Evolutionary conservation across 2,113 vertebrate genomes (phyloP).

Genomic region (Proteles cristata): DNA sequence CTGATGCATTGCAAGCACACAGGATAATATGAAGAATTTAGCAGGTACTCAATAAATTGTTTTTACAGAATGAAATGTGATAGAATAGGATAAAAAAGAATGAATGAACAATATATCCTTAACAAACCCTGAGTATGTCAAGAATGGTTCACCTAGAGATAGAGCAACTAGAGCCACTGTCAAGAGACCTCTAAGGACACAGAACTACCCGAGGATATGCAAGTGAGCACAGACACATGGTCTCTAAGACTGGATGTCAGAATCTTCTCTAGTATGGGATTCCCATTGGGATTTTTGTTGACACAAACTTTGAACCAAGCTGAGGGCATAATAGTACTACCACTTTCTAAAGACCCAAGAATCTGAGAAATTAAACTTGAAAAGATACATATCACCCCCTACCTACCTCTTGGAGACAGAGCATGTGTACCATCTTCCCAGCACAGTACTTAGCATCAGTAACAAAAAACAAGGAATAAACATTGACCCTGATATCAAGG

Average conservation of each 20-base stretch:
- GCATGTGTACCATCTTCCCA: background rate
- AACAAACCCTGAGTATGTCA: background rate
- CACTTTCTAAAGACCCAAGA: background rate
- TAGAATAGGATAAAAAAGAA: background rate
- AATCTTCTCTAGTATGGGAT: background rate
- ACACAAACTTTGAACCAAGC: background rate
- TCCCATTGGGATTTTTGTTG: background rate
- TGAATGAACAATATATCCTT: background rate
- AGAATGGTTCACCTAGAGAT: background rate
- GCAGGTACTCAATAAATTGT: background rate
- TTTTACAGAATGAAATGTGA: background rate
- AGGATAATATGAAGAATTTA: background rate
- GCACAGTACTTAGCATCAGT: too few species aligned
- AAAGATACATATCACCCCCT: background rate
- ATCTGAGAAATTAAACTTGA: background rate
- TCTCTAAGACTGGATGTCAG: background rate
- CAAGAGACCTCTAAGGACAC: background rate
- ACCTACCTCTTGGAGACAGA: background rate
- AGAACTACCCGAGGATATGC: background rate
- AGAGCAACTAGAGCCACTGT: background rate
- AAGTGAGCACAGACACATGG: background rate
- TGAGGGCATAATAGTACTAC: background rate
- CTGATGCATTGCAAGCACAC: background rate
- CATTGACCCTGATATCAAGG: background rate
- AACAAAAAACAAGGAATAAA: background rate